Conservation (phyloP, 2,797 vertebrate species). For the Scolopax bukidnonensis region DNA sequence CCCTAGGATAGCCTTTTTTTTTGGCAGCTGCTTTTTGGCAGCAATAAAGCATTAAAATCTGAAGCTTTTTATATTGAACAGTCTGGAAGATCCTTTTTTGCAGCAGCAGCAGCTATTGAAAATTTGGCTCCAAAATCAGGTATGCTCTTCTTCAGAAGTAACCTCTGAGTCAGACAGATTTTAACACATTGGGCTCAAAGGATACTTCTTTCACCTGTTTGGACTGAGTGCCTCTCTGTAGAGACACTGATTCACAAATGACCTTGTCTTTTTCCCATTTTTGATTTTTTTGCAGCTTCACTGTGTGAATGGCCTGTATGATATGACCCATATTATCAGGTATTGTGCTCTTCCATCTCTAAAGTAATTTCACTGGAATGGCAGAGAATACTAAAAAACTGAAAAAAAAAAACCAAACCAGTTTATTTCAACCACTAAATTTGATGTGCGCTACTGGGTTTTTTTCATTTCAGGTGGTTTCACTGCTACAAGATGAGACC, state of each 20-base stretch:
- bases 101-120: not conserved
- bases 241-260: not conserved
- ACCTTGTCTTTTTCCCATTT: not conserved
- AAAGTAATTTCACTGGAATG: not conserved
- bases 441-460: constrained; percentile 46
- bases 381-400: not conserved
- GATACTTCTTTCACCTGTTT: not conserved
- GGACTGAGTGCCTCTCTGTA: not conserved
- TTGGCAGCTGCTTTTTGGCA: constrained; percentile 11
- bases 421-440: constrained; percentile 60
- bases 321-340: not conserved
- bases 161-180: not conserved
- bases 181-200: not conserved
- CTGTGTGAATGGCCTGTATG: not conserved
- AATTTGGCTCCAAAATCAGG: not conserved
- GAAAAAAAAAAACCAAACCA: accelerated
- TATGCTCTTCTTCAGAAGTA: not conserved
- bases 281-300: not conserved
- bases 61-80: not conserved
- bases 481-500: constrained; percentile 71
- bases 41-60: not conserved
- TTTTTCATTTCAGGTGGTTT: constrained; percentile 67
- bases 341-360: not conserved
- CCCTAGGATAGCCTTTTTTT: not conserved
- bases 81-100: not conserved